Percentiles rank a stretch among this genome's conserved stretches.
Conservation (phyloP, 2,888 invertebrate genomes). For the Nysson spinosus region DNA sequence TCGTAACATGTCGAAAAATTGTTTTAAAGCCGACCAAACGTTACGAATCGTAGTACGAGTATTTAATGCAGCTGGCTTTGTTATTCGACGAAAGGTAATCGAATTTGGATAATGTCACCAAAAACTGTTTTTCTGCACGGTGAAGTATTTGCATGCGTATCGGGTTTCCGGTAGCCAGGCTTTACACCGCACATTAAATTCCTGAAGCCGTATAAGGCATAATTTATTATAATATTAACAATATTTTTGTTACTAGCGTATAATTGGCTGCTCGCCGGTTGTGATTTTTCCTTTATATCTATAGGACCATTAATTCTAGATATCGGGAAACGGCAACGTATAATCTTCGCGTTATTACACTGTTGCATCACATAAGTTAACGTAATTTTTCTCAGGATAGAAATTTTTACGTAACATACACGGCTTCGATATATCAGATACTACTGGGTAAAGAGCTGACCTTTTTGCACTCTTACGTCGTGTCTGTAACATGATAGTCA, state of each 20-base stretch:
- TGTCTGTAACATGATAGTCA: too few species aligned
- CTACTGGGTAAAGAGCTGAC: not conserved
- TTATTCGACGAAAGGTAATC: too few species aligned
- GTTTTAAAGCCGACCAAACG: too few species aligned
- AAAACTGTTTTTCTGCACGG: too few species aligned
- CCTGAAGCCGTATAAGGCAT: constrained; percentile 60
- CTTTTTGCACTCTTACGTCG: constrained; percentile 17
- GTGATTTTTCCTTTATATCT: constrained; percentile 63
- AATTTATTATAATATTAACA: constrained; percentile 65
- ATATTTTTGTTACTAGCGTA: constrained; percentile 62
- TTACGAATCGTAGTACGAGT: too few species aligned
- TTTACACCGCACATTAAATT: constrained; percentile 54
- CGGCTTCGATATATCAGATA: constrained; percentile 2
- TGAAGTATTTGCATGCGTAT: constrained; percentile 7
- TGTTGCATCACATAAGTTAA: constrained; percentile 20
- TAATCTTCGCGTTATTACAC: constrained; percentile 21
- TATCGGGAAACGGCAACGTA: constrained; percentile 2
- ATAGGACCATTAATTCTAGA: constrained; percentile 33
- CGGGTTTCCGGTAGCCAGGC: constrained; percentile 47
- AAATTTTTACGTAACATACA: too few species aligned
- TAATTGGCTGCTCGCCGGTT: constrained; percentile 68
- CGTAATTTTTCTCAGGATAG: constrained; percentile 12
- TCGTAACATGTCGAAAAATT: not conserved
- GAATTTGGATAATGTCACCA: not conserved
- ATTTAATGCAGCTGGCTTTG: too few species aligned